Conservation (phyloP, 2,797 vertebrate species). For the Sus cebifrons region DNA sequence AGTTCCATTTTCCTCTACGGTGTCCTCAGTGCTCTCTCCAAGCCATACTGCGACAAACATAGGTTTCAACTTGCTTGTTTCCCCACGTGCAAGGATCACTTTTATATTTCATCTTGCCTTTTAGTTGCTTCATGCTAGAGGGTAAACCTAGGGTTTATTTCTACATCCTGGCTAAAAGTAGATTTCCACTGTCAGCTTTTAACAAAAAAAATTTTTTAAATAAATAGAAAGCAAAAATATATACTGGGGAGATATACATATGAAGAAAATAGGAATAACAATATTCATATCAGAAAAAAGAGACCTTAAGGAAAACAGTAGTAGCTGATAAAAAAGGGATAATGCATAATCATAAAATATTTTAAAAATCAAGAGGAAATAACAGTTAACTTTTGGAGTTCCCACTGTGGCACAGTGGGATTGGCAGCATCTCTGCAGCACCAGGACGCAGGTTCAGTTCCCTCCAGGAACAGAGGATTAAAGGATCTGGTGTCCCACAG, state of each 20-base stretch:
- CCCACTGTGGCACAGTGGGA: too few species aligned
- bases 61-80: background rate
- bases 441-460: too few species aligned
- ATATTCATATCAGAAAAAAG: background rate
- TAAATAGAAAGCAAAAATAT: background rate
- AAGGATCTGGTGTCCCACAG: too few species aligned
- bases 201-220: background rate
- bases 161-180: background rate
- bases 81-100: too few species aligned
- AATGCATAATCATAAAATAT: background rate
- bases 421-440: too few species aligned
- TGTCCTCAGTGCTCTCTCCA: too few species aligned
- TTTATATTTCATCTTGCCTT: background rate
- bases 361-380: background rate
- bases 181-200: background rate
- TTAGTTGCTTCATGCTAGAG: background rate
- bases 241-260: background rate
- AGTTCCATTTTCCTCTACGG: background rate
- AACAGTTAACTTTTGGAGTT: background rate
- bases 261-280: background rate
- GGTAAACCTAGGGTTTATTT: background rate
- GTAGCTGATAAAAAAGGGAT: background rate
- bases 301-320: background rate
- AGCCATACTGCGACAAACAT: accelerated
- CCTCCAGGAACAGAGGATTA: too few species aligned